A percentile compares a stretch with the other conserved stretches of the same genome.
phyloP scores from a whole-genome alignment of 2,888 invertebrate genomes.

The Campopleginae sp. region DNA sequence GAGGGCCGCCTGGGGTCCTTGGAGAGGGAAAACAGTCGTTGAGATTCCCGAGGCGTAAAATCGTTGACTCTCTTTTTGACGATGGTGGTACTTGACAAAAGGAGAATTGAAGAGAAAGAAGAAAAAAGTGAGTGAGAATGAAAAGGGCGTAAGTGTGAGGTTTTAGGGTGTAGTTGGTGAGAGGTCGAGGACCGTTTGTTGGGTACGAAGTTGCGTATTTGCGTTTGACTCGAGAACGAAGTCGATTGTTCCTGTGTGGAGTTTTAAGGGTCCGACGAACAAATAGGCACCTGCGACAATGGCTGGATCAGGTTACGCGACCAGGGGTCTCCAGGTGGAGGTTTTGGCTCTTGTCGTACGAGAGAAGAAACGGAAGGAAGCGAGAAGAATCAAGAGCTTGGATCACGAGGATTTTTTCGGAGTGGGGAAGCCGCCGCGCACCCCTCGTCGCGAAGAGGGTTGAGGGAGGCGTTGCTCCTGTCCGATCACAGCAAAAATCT shows the following conservation, averaged over 20 bases:
- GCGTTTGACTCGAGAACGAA: constrained; percentile 54
- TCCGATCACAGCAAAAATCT: constrained; percentile 59
- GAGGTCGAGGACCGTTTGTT: background rate
- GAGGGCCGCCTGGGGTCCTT: constrained; percentile 73
- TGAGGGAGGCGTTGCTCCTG: constrained; percentile 66
- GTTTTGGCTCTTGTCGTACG: constrained; percentile 39
- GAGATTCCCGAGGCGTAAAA: constrained; percentile 78
- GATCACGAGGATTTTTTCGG: constrained; percentile 65
- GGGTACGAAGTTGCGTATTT: background rate
- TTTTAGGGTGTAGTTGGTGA: background rate
- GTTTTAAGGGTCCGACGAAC: constrained; percentile 70
- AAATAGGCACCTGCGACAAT: constrained; percentile 81
- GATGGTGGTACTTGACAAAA: constrained; percentile 60
- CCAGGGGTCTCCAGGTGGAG: constrained; percentile 66
- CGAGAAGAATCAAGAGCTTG: constrained; percentile 54
- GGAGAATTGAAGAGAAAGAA: constrained; percentile 46
- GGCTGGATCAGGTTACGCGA: constrained; percentile 80
- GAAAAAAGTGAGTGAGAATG: constrained; percentile 22
- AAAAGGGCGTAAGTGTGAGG: constrained; percentile 12
- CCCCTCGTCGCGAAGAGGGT: constrained; percentile 53
- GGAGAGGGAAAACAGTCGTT: constrained; percentile 82
- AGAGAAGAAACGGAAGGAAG: constrained; percentile 57
- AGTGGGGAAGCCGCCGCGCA: constrained; percentile 62
- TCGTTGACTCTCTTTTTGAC: constrained; percentile 72
- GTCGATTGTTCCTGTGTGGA: constrained; percentile 69